phyloP scores from a whole-genome alignment of 2,888 invertebrate species.

The Rhimphoctona megacephalus region DNA sequence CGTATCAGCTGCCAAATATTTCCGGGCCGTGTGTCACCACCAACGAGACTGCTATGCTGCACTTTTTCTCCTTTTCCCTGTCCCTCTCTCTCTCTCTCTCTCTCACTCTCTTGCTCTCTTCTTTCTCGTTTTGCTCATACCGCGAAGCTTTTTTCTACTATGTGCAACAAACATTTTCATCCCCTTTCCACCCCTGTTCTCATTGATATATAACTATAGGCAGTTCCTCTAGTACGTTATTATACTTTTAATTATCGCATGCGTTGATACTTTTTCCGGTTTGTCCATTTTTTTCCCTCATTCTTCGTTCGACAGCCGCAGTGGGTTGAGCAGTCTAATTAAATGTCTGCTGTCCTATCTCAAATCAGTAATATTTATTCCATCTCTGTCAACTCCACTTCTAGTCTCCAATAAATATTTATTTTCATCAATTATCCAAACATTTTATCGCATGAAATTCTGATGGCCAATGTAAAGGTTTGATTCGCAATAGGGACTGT shows the following conservation, averaged over 20 bases:
- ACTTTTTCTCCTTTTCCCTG: conserved; percentile 58
- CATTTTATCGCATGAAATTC: neutral
- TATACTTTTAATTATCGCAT: conserved; percentile 67
- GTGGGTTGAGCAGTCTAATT: conserved; percentile 42
- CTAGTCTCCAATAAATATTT: neutral
- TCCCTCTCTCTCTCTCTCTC: conserved; percentile 49
- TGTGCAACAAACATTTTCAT: conserved; percentile 49
- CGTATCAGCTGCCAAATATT: conserved; percentile 84
- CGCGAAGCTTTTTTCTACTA: conserved; percentile 53
- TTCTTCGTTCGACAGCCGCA: conserved; percentile 48
- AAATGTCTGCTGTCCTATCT: conserved; percentile 28
- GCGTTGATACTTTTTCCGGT: conserved; percentile 43
- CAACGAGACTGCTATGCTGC: conserved; percentile 53
- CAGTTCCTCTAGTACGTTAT: conserved; percentile 57
- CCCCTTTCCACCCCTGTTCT: neutral
- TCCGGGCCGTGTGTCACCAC: conserved; percentile 81
- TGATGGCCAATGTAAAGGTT: neutral
- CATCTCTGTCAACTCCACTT: neutral
- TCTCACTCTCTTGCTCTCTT: conserved; percentile 58
- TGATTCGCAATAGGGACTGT: neutral
- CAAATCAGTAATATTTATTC: conserved; percentile 27
- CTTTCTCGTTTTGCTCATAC: conserved; percentile 44
- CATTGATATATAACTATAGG: conserved; percentile 22
- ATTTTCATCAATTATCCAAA: neutral
- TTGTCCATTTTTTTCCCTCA: conserved; percentile 2